These are phyloP conservation scores for Paedocypris sp. DNA, from an alignment of 2,113 vertebrate species.

Conservation along the genomic window DNA sequence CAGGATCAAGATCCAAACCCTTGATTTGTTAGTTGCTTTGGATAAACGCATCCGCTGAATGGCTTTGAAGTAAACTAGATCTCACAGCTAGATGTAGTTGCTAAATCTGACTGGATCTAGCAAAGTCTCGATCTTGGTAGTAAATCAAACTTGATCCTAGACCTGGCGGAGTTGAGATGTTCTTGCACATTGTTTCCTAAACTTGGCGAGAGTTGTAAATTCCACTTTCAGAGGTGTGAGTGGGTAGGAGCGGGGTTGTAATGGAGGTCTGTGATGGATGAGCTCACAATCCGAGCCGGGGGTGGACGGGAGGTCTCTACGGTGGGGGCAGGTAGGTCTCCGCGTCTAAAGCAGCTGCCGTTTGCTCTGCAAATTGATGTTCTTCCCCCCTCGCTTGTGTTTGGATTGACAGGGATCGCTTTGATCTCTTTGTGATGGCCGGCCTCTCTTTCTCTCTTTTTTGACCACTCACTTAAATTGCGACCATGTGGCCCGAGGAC, in stretches of 20 bases:
- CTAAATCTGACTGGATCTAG: background rate
- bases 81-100: no score
- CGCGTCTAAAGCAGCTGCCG: constrained; percentile 31
- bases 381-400: constrained; percentile 20
- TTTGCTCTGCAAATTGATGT: constrained; percentile 34
- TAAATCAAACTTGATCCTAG: background rate
- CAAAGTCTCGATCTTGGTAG: background rate
- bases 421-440: constrained; percentile 29
- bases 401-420: constrained; percentile 23
- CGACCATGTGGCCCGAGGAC: constrained; percentile 19
- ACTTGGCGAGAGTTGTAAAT: background rate
- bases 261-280: constrained; percentile 9
- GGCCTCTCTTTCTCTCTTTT: constrained; percentile 10
- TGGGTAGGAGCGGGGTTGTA: constrained; percentile 1
- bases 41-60: no score
- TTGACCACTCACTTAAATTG: constrained; percentile 26
- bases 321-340: constrained; percentile 28
- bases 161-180: background rate
- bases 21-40: no score
- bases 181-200: background rate
- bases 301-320: background rate
- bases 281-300: background rate
- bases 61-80: no score
- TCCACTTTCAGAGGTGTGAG: constrained; percentile 12
- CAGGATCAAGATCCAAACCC: no score